Base-by-base conservation (phyloP, 53 echinoderm and acorn worm species). In the Henricia sp. region DNA sequence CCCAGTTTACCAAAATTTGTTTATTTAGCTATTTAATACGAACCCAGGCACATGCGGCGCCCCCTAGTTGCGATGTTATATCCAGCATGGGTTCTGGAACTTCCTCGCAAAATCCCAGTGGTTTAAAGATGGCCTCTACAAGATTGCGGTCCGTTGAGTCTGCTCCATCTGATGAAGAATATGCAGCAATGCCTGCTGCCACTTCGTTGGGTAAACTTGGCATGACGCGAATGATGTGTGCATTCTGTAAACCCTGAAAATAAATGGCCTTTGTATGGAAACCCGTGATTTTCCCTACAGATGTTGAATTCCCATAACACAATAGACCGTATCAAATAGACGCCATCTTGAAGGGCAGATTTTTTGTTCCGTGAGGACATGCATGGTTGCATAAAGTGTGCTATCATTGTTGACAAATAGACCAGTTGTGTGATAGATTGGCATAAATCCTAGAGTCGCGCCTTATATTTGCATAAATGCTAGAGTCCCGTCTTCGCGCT, bases 151-250 rank as follows among this genome's bases (percentile, higher is more conserved):
- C 94, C 4, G 60, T 60, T 1, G 74, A 46, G 0, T 87, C 83
- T 3, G 88, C 92, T 11, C 59, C 28, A 19, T 66, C 26, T 2
- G 90, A 90, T 13, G 88, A 51, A 1, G 88, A 88, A 3, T 90
- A 71, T 37, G 70, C 43, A 0, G 87, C 90, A 39, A 52, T 58
- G 41, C 97, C 97, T 27, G 78, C 94, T 6, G 60, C 30, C 0
- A 97, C 94, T 11, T 86, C 74, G 43, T 92, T 88, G 32, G 97
- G 90, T 6, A 94, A 80, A 50, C 92, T 94, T 1, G 95, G 90
- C 82, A 95, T 88, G 40, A 88, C 91, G 0, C 92, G 84, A 24
- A 95, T 85, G 13, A 90, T 19, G 37, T 77, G 62, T 29, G 28
- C 57, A 25, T 21, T 2, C 63, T 67, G 76, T 43, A 95, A 27